phyloP scores from a whole-genome alignment of 2,113 vertebrate species.

The Tautogolabrus adspersus region DNA sequence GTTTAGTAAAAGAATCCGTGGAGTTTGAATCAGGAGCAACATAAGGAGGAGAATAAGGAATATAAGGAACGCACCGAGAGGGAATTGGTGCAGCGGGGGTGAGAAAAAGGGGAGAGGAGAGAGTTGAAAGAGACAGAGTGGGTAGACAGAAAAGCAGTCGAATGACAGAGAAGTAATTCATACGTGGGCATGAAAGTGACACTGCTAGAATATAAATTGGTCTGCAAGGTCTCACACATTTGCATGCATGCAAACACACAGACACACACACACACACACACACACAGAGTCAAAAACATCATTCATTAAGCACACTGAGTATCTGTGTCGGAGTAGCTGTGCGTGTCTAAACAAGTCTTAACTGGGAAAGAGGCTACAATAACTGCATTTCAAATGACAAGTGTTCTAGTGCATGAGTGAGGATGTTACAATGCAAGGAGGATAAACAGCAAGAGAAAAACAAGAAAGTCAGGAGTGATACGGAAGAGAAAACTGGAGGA shows the following conservation, averaged over 20 bases:
- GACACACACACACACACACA: background rate
- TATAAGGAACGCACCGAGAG: slow-evolving; percentile 8
- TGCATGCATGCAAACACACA: background rate
- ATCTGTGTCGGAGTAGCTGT: slow-evolving; percentile 19
- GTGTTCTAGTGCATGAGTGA: background rate
- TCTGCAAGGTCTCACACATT: slow-evolving; percentile 37
- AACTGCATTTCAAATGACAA: slow-evolving; percentile 27
- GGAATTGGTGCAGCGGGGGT: slow-evolving; percentile 5
- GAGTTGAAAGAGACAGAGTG: slow-evolving; percentile 21
- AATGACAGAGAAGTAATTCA: slow-evolving; percentile 59
- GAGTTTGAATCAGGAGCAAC: slow-evolving; percentile 8
- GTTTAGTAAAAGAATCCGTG: slow-evolving; percentile 2
- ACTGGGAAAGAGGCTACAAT: slow-evolving; percentile 12
- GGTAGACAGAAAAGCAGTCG: slow-evolving; percentile 11
- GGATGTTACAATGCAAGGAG: slow-evolving; percentile 6
- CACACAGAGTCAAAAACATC: slow-evolving; percentile 41
- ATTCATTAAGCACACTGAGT: slow-evolving; percentile 37
- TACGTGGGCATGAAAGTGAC: slow-evolving; percentile 50
- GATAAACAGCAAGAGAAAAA: slow-evolving; percentile 31
- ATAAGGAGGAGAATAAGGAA: slow-evolving; percentile 1
- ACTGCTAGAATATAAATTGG: slow-evolving; percentile 57
- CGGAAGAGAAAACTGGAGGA: slow-evolving; percentile 1
- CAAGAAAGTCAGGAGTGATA: slow-evolving; percentile 9
- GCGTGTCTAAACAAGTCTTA: slow-evolving; percentile 37
- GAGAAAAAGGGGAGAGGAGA: background rate